Conservation (phyloP, 2,113 vertebrate species). For the Hemiscyllium ocellatum region DNA sequence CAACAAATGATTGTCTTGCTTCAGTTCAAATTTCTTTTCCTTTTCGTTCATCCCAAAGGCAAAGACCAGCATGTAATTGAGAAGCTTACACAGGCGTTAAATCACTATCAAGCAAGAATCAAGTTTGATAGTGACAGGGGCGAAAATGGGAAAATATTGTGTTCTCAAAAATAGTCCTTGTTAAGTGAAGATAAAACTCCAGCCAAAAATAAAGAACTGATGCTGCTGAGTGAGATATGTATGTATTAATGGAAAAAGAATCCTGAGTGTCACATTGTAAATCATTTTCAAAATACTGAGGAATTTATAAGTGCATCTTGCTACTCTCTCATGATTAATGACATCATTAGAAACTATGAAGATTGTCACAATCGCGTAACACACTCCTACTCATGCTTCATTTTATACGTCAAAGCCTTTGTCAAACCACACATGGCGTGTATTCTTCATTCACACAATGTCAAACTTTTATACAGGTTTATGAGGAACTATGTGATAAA, state of each 20-base stretch:
- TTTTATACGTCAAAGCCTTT: background rate
- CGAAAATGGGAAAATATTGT: background rate
- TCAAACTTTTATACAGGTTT: background rate
- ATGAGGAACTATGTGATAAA: constrained; percentile 8
- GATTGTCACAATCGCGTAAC: constrained; percentile 1
- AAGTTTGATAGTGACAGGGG: background rate
- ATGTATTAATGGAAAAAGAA: constrained; percentile 18
- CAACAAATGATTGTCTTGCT: background rate
- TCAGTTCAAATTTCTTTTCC: background rate
- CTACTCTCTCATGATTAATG: background rate
- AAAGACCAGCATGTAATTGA: background rate
- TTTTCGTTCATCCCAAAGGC: background rate
- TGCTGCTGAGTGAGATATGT: background rate
- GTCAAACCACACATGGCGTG: background rate
- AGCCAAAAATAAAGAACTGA: background rate
- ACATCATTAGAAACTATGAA: constrained; percentile 2
- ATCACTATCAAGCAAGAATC: background rate
- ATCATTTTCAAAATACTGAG: background rate
- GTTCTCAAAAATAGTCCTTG: background rate
- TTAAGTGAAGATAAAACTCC: background rate
- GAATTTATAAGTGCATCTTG: constrained; percentile 13
- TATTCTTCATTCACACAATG: constrained; percentile 26
- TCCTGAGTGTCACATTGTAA: background rate
- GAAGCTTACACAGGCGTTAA: background rate
- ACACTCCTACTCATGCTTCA: background rate